A percentile compares a stretch with the other conserved stretches of the same genome.
phyloP scores from a whole-genome alignment of 2,888 invertebrate genomes.

The Oscheius sp. region DNA sequence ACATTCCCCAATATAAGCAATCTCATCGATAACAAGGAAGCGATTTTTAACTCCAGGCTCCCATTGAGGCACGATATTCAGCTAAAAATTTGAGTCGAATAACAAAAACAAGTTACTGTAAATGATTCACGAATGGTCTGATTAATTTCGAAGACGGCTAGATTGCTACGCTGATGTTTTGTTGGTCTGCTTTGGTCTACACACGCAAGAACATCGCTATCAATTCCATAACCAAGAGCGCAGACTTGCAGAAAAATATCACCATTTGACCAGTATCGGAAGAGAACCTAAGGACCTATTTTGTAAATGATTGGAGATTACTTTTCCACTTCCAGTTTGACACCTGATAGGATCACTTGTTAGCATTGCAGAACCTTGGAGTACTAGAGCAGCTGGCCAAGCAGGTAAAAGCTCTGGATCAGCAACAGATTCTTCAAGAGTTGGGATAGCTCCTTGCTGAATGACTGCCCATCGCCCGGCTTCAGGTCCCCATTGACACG shows the following conservation, averaged over 20 bases:
- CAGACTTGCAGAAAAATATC: constrained; percentile 65
- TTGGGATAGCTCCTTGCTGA: constrained; percentile 64
- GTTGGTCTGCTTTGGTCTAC: constrained; percentile 40
- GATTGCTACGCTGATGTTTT: constrained; percentile 39
- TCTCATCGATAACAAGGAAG: constrained; percentile 66
- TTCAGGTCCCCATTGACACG: constrained; percentile 67
- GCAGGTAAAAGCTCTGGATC: constrained; percentile 52
- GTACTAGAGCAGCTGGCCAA: constrained; percentile 64
- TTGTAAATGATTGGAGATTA: constrained; percentile 14
- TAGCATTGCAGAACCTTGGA: constrained; percentile 66
- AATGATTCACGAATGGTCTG: constrained; percentile 59
- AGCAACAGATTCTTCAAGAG: constrained; percentile 54
- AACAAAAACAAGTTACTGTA: constrained; percentile 45
- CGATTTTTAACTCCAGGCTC: constrained; percentile 52
- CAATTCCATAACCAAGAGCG: constrained; percentile 57
- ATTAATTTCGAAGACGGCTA: constrained; percentile 63
- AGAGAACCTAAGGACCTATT: constrained; percentile 53
- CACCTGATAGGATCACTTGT: constrained; percentile 66
- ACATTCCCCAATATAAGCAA: constrained; percentile 68
- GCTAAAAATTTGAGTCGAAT: constrained; percentile 75
- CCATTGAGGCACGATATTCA: constrained; percentile 86
- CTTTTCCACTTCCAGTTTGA: constrained; percentile 65
- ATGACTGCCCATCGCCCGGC: constrained; percentile 67
- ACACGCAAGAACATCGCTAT: constrained; percentile 47
- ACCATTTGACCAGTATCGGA: constrained; percentile 68